Conservation (phyloP, 2,888 invertebrate genomes). For the Chrysolina americana region DNA sequence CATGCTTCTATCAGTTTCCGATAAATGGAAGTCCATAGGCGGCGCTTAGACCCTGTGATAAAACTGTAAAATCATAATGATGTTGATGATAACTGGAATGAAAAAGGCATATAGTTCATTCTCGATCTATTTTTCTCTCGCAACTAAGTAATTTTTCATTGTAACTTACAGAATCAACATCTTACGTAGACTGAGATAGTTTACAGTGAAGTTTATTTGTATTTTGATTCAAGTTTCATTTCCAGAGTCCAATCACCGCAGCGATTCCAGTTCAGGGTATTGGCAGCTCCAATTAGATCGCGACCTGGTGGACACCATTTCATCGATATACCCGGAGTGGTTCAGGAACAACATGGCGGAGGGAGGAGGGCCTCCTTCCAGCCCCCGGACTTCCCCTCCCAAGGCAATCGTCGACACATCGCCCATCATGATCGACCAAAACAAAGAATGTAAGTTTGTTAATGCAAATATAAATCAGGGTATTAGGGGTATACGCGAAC, state of each 20-base stretch:
- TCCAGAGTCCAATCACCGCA: conserved; percentile 78
- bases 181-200: no score
- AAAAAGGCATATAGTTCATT: no score
- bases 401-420: conserved; percentile 95
- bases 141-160: no score
- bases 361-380: conserved; percentile 59
- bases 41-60: no score
- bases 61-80: no score
- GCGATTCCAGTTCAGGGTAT: conserved; percentile 82
- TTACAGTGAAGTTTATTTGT: not conserved
- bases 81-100: no score
- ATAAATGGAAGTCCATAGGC: no score
- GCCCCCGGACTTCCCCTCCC: conserved; percentile 81
- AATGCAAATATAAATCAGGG: no score
- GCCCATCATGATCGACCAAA: conserved; percentile 95
- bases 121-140: no score
- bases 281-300: conserved; percentile 95
- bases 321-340: conserved; percentile 95
- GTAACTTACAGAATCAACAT: no score
- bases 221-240: conserved; percentile 57
- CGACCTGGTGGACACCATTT: conserved; percentile 92
- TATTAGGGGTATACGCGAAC: no score
- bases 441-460: conserved; percentile 92
- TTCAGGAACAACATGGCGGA: conserved; percentile 76
- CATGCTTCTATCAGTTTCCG: no score